Percentiles rank a stretch among this genome's conserved stretches.
Evolutionary conservation across 2,113 vertebrate genomes (phyloP).

Genomic region (Bufo bufo): DNA sequence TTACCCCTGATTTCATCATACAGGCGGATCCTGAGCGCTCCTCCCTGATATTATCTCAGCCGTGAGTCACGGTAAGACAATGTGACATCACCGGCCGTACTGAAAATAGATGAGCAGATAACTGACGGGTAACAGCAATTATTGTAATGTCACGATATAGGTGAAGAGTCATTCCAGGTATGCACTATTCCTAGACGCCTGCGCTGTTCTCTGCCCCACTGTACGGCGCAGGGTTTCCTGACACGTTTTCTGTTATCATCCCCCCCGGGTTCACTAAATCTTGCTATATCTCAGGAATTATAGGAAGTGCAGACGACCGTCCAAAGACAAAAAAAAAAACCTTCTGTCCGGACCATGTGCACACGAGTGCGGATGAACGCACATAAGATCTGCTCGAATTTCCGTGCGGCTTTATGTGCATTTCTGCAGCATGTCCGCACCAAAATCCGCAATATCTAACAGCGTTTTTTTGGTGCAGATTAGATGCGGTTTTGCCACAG

Average conservation of each 20-base stretch:
- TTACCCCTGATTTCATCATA: background rate
- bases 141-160: too few relatives aligned
- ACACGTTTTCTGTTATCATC: background rate
- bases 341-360: too few relatives aligned
- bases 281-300: background rate
- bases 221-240: background rate
- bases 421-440: too few relatives aligned
- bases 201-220: background rate
- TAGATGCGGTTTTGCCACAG: too few relatives aligned
- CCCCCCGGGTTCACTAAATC: background rate
- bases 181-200: background rate
- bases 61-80: background rate
- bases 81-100: background rate
- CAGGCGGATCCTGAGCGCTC: background rate
- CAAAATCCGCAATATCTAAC: too few relatives aligned
- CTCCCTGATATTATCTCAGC: background rate
- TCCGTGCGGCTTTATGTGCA: too few relatives aligned
- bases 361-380: too few relatives aligned
- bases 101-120: background rate
- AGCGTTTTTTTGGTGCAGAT: too few relatives aligned
- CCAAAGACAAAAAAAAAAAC: too few relatives aligned
- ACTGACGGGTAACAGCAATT: background rate
- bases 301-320: background rate
- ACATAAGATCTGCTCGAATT: too few relatives aligned
- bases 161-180: too few relatives aligned